Conservation (phyloP, 2,113 vertebrate species). For the Gobio gobio region DNA sequence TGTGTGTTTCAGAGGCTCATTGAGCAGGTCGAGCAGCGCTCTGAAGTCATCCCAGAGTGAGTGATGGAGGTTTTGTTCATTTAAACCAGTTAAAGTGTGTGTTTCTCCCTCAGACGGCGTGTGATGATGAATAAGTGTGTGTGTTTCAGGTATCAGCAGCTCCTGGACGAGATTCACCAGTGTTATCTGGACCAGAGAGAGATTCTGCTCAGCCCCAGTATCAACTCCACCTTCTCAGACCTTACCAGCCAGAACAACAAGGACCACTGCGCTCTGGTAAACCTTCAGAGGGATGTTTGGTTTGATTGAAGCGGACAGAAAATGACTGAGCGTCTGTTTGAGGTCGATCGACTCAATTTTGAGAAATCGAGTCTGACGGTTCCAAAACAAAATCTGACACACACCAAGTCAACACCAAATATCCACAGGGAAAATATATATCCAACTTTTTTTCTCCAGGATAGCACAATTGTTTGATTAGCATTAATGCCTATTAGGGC, state of each 20-base stretch:
- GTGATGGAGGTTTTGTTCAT: slow-evolving; percentile 61
- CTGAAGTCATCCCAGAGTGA: slow-evolving; percentile 94
- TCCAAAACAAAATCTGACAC: too few species aligned
- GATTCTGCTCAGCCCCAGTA: slow-evolving; percentile 89
- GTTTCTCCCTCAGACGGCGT: neutral
- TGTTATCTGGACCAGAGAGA: slow-evolving; percentile 96
- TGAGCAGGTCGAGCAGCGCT: slow-evolving; percentile 94
- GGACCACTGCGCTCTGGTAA: slow-evolving; percentile 97
- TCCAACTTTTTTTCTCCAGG: too few species aligned
- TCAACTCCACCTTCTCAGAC: slow-evolving; percentile 91
- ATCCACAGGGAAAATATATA: too few species aligned
- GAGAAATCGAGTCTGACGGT: too few species aligned
- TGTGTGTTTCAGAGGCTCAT: slow-evolving; percentile 83
- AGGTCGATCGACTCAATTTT: too few species aligned
- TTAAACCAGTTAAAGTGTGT: too few species aligned
- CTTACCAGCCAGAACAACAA: slow-evolving; percentile 93
- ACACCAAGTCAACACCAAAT: too few species aligned
- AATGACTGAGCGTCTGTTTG: too few species aligned
- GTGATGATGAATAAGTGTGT: slow-evolving; percentile 13
- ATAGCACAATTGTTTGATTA: too few species aligned
- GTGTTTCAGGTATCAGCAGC: slow-evolving; percentile 87
- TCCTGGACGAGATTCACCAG: slow-evolving; percentile 92
- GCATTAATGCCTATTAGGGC: too few species aligned
- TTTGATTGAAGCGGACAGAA: too few species aligned
- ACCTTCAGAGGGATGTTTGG: too few species aligned